Evolutionary conservation across 1,140 invertebrate species (phyloP), one percentile per base, ranked within the genome.

Genomic region (Paramacrobiotus metropolitanus): DNA sequence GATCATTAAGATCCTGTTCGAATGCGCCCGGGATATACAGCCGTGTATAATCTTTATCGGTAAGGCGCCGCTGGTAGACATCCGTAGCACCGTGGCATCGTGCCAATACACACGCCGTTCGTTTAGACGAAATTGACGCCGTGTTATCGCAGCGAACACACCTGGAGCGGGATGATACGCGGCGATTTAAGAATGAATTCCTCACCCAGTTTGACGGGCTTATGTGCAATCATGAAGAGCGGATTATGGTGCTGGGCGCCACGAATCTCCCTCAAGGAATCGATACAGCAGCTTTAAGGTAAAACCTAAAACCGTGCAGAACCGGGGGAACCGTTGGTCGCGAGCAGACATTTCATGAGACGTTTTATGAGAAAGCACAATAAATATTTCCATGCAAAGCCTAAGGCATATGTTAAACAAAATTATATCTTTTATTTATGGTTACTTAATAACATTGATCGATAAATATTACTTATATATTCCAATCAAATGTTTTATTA

Each of bases 71-170:
- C n/a, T n/a, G 9, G 9, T n/a, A 40, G 34, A 40, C 34, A 40
- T 9, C 9, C 34, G 9, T 40, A n/a, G 9, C 34, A 40, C 9
- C 9, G 34, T 40, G 34, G 34, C 9, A 40, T 40, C n/a, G n/a
- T n/a, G n/a, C n/a, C n/a, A n/a, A n/a, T n/a, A n/a, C n/a, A n/a
- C n/a, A n/a, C n/a, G n/a, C n/a, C n/a, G n/a, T 40, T 40, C 24
- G 28, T 55, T 20, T 24, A 55, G 48, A 55, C 48, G 48, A 55
- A 55, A 55, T 55, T 28, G 48, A 55, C 28, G 48, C 48, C 15
- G 48, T 55, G 24, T 28, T 55, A 4, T 55, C 48, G 15, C 15
- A 15, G 48, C 15, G 48, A 55, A 15, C 24, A 9, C 28, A 15
- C 28, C 28, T 24, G 15, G 48, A 55, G 15, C 48, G 48, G 15